Conservation (phyloP, 1,140 invertebrate genomes). For the Dinothrombium tinctorium region DNA sequence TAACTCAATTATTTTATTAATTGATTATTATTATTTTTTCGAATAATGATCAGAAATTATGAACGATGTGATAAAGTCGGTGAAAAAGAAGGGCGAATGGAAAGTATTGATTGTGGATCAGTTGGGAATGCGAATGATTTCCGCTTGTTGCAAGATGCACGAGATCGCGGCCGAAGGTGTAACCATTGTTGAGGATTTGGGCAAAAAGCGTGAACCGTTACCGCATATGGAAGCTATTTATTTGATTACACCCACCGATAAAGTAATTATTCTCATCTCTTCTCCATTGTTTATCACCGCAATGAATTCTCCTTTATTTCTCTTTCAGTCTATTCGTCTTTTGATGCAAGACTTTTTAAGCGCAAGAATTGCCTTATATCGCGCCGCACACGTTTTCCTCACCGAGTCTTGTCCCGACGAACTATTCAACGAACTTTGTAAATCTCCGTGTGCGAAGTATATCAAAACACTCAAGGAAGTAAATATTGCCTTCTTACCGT, state of each 20-base stretch:
- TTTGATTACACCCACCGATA: constrained; percentile 81
- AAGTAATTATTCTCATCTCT: constrained; percentile 22
- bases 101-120: constrained; percentile 91
- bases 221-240: constrained; percentile 92
- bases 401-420: constrained; percentile 91
- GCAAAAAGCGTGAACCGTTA: constrained; percentile 87
- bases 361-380: constrained; percentile 65
- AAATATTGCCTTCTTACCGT: constrained; percentile 93
- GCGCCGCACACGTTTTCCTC: constrained; percentile 89
- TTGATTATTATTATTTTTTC: constrained; percentile 6
- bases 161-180: constrained; percentile 97
- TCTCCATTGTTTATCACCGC: background rate
- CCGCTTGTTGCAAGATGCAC: constrained; percentile 98
- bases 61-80: constrained; percentile 79
- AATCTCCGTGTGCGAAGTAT: constrained; percentile 53
- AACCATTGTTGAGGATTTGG: constrained; percentile 94
- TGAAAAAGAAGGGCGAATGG: constrained; percentile 89
- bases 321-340: constrained; percentile 41
- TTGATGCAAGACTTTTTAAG: constrained; percentile 83
- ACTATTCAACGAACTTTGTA: constrained; percentile 69
- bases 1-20: constrained; percentile 2
- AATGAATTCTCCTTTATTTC: too few species aligned
- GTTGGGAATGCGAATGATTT: constrained; percentile 94
- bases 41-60: constrained; percentile 59
- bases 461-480: constrained; percentile 94